Evolutionary conservation across 2,113 vertebrate genomes (phyloP).

Genomic region (Crotalus viridis): DNA sequence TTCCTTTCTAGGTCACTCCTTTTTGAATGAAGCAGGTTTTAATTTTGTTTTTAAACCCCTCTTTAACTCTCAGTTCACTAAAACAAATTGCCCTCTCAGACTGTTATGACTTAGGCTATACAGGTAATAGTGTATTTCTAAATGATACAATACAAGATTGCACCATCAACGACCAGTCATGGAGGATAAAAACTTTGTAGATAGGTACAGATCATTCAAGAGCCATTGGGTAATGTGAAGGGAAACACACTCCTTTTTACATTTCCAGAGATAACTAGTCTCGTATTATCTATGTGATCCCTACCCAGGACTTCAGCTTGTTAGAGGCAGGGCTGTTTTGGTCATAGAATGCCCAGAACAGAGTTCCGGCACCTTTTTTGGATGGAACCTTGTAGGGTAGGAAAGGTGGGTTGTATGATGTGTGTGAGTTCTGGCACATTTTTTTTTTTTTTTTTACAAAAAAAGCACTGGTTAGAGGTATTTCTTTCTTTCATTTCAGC

Average conservation of each 20-base stretch:
- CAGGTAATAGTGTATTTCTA: neutral
- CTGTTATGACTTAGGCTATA: neutral
- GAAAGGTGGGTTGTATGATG: no score
- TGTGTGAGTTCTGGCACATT: no score
- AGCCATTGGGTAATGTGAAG: neutral
- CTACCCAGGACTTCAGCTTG: neutral
- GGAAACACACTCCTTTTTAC: neutral
- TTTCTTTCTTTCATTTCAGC: neutral
- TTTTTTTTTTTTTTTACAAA: no score
- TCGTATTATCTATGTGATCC: neutral
- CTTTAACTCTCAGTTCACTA: neutral
- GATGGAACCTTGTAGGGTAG: no score
- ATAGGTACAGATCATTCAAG: neutral
- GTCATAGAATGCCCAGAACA: no score
- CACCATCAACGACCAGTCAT: neutral
- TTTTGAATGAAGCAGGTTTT: neutral
- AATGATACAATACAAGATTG: neutral
- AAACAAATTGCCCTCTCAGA: neutral
- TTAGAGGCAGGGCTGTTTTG: neutral
- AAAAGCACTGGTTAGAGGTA: neutral
- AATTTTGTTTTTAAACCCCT: neutral
- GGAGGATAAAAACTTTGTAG: neutral
- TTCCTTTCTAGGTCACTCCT: neutral
- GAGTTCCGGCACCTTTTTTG: no score
- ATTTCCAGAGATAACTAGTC: neutral